A percentile compares a stretch with the other conserved stretches of the same genome.
Conservation (phyloP, 2,113 vertebrate genomes). For the Amphilophus citrinellus region DNA sequence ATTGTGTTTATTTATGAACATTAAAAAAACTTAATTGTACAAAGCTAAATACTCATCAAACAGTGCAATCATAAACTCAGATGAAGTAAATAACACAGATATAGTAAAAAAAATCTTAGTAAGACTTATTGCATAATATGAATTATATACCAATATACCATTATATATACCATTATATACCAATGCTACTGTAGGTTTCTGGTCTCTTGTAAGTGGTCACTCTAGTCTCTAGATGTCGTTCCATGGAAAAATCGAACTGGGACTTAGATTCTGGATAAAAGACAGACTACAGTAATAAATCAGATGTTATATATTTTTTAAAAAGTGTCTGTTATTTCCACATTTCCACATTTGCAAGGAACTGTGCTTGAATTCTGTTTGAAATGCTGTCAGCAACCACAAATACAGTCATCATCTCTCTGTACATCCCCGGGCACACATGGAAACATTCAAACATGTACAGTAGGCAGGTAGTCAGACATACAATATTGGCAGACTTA, state of each 20-base stretch:
- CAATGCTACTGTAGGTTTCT: neutral
- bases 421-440: neutral
- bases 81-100: neutral
- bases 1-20: neutral
- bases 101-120: neutral
- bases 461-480: conserved; percentile 9
- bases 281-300: no score
- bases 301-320: no score
- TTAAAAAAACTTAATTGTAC: neutral
- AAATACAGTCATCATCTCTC: conserved; percentile 1
- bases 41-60: neutral
- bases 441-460: neutral
- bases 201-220: no score
- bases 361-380: neutral
- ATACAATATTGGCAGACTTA: conserved; percentile 15
- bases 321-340: neutral
- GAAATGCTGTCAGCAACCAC: neutral
- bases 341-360: neutral
- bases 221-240: neutral
- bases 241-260: neutral
- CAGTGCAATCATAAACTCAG: neutral
- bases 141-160: no score
- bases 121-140: neutral
- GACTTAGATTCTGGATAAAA: neutral
- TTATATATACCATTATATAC: neutral